A percentile compares a stretch with the other conserved stretches of the same genome.
These are phyloP conservation scores for Sebastolobus altivelis DNA, from an alignment of 2,797 vertebrate genomes.

Conservation along the genomic window DNA sequence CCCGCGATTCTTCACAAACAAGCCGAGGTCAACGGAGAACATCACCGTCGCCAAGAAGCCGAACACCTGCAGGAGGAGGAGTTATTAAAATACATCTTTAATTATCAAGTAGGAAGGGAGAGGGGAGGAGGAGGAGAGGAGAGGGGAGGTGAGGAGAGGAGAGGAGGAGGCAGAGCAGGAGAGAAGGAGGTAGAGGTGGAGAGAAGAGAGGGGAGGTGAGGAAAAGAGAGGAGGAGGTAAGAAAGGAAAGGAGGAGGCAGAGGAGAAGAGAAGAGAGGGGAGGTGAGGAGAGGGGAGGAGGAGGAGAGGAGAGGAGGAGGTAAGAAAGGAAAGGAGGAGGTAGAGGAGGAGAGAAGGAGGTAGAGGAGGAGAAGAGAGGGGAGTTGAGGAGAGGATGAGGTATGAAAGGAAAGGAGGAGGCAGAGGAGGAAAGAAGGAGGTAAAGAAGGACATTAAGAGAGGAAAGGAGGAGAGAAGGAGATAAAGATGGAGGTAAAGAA, in stretches of 20 bases:
- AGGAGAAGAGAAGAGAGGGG: not conserved
- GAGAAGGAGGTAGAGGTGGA: no score
- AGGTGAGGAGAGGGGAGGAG: no score
- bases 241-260: not conserved
- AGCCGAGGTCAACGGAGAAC: constrained; percentile 73
- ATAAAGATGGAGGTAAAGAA: not conserved
- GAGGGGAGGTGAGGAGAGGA: not conserved
- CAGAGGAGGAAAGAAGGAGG: not conserved
- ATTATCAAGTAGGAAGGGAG: not conserved
- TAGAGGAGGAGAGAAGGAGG: not conserved
- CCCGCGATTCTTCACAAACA: constrained; percentile 8
- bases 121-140: not conserved
- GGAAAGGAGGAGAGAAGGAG: not conserved
- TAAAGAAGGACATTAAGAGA: not conserved
- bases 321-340: not conserved
- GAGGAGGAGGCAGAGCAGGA: not conserved
- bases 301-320: not conserved
- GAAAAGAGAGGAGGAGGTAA: not conserved
- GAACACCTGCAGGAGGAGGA: constrained; percentile 81
- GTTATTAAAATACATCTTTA: not conserved
- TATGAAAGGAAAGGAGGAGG: not conserved
- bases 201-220: not conserved
- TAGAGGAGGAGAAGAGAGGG: not conserved
- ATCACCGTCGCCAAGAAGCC: constrained; percentile 84
- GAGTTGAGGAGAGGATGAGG: fast-evolving